These are phyloP conservation scores for Picathartes gymnocephalus DNA, from an alignment of 2,113 vertebrate genomes.

Conservation along the genomic window DNA sequence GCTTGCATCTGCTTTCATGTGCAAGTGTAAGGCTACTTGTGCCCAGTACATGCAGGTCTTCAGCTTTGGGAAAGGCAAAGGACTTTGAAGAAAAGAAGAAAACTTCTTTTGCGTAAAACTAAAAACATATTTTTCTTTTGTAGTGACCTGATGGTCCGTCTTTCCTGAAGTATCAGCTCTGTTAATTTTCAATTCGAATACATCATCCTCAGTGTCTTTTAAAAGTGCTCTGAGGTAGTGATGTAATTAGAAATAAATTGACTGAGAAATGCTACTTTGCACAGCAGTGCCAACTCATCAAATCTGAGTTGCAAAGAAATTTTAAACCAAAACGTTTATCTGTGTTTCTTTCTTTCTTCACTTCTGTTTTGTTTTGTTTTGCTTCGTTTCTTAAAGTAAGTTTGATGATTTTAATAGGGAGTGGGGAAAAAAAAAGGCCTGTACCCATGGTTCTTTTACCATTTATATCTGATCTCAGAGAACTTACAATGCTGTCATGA, in stretches of 20 bases:
- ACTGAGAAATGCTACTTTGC: not conserved
- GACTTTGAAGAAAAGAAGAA: not conserved
- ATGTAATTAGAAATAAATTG: not conserved
- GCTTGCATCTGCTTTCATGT: not conserved
- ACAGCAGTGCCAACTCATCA: not conserved
- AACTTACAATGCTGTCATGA: not conserved
- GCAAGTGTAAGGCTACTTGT: rapidly evolving
- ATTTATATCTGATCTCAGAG: not conserved
- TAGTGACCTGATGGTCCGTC: not conserved
- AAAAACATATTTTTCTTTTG: not conserved
- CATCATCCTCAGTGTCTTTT: not conserved
- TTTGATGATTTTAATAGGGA: not conserved
- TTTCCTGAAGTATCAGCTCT: not conserved
- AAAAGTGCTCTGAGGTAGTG: not conserved
- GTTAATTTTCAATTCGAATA: not conserved
- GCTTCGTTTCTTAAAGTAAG: not conserved
- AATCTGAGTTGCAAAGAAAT: not conserved
- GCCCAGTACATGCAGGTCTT: rapidly evolving
- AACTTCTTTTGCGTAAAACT: not conserved
- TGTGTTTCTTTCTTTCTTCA: not conserved
- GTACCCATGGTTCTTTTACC: not conserved
- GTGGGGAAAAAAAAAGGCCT: not conserved
- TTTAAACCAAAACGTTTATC: not conserved
- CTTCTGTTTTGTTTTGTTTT: not conserved
- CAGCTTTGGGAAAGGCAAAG: not conserved